A percentile compares a stretch with the other conserved stretches of the same genome.
Evolutionary conservation across 1,140 invertebrate genomes (phyloP).

Genomic region (Dufourea novaeangliae): DNA sequence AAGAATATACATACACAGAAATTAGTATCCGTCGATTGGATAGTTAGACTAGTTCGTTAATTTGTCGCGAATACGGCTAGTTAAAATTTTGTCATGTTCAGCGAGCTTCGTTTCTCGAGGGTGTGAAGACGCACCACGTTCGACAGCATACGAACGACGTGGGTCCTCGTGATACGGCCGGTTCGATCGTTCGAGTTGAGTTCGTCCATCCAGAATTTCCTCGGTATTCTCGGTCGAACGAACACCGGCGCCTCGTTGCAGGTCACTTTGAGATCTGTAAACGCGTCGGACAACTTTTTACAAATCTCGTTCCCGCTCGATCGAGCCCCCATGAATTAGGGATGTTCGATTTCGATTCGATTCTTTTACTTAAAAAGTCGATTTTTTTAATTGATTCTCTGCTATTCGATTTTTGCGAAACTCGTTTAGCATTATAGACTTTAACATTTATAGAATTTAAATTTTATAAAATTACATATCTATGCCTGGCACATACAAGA

Average conservation of each 20-base stretch:
- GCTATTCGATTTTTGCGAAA: too few relatives aligned
- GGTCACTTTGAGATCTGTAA: slow-evolving; percentile 64
- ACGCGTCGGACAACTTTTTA: slow-evolving; percentile 18
- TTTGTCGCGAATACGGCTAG: neutral
- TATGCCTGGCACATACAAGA: too few relatives aligned
- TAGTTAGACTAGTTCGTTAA: too few relatives aligned
- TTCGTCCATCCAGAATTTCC: slow-evolving; percentile 44
- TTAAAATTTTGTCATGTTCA: slow-evolving; percentile 31
- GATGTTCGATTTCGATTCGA: neutral
- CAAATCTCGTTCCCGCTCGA: neutral
- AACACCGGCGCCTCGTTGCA: slow-evolving; percentile 68
- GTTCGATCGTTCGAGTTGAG: slow-evolving; percentile 41
- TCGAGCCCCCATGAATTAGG: too few relatives aligned
- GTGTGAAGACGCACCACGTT: slow-evolving; percentile 66
- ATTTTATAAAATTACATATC: too few relatives aligned
- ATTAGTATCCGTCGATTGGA: too few relatives aligned
- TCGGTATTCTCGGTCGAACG: slow-evolving; percentile 61
- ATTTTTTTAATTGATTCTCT: too few relatives aligned
- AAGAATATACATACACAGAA: too few relatives aligned
- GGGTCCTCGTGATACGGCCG: slow-evolving; percentile 60
- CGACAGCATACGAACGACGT: slow-evolving; percentile 65
- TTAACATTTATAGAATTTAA: too few relatives aligned
- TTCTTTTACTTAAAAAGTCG: too few relatives aligned
- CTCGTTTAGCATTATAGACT: too few relatives aligned
- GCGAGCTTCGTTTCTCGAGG: slow-evolving; percentile 49